A percentile compares a stretch with the other conserved stretches of the same genome.
Conservation (phyloP, 2,113 vertebrate species). For the Oreochromis spilurus region DNA sequence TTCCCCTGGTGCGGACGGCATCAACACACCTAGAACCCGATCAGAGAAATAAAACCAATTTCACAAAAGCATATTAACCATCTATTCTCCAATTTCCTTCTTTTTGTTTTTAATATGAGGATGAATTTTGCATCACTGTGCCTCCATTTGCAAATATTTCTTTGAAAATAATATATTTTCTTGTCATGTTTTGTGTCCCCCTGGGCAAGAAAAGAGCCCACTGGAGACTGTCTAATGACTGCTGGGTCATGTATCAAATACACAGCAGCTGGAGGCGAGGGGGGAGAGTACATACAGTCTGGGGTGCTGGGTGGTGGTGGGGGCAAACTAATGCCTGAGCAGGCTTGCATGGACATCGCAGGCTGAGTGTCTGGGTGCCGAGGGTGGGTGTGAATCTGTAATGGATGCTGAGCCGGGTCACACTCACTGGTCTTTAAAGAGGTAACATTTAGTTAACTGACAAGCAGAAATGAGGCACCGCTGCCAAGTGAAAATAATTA, state of each 20-base stretch:
- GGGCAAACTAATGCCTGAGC: conserved; percentile 26
- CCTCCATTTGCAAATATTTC: conserved; percentile 67
- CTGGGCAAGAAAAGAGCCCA: conserved; percentile 16
- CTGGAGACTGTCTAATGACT: conserved; percentile 31
- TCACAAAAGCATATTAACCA: background rate
- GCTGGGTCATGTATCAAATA: conserved; percentile 58
- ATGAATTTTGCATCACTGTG: background rate
- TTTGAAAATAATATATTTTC: conserved; percentile 64
- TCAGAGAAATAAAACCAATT: background rate
- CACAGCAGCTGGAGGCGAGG: conserved; percentile 63
- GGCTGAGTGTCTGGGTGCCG: conserved; percentile 38
- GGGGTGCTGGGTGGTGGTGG: background rate
- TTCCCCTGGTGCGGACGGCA: background rate
- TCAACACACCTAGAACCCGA: background rate
- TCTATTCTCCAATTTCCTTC: background rate
- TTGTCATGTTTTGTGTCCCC: conserved; percentile 54
- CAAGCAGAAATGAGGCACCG: background rate
- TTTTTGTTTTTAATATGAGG: background rate
- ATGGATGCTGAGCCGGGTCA: conserved; percentile 27
- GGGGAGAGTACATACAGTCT: conserved; percentile 43
- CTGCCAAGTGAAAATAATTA: background rate
- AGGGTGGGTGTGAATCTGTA: conserved; percentile 32
- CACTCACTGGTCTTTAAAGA: conserved; percentile 24
- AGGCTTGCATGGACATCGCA: conserved; percentile 23
- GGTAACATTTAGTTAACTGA: background rate